Conservation (phyloP, 1,140 invertebrate species). For the Druon quercuslanigerum region DNA sequence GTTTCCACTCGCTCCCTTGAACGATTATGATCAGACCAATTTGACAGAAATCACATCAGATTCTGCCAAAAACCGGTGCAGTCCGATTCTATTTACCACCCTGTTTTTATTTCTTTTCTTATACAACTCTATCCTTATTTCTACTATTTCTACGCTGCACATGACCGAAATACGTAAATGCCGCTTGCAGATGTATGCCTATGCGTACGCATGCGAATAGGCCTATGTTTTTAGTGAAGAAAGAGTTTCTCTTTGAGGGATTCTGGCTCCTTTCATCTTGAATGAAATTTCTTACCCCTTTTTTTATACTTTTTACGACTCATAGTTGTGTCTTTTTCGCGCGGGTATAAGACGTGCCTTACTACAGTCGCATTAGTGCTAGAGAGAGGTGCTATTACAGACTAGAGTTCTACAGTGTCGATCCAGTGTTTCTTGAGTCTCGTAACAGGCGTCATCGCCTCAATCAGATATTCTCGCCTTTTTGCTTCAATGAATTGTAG, state of each 20-base stretch:
- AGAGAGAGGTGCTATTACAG: background rate
- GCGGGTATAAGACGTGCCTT: background rate
- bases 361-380: background rate
- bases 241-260: too few species aligned
- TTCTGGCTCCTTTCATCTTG: background rate
- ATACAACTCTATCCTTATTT: too few species aligned
- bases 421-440: constrained; percentile 22
- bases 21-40: too few species aligned
- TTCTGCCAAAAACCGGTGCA: too few species aligned
- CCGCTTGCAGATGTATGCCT: too few species aligned
- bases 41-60: too few species aligned
- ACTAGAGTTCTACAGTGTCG: background rate
- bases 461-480: constrained; percentile 29
- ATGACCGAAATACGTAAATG: too few species aligned
- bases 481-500: constrained; percentile 17
- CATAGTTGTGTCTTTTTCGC: background rate
- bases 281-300: background rate
- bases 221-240: too few species aligned
- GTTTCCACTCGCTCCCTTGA: background rate
- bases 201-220: too few species aligned
- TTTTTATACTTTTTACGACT: background rate
- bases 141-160: too few species aligned
- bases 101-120: too few species aligned
- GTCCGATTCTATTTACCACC: too few species aligned
- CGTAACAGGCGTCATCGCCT: constrained; percentile 24